Conservation (phyloP, 2,888 invertebrate species). For the Philaethria dido region DNA sequence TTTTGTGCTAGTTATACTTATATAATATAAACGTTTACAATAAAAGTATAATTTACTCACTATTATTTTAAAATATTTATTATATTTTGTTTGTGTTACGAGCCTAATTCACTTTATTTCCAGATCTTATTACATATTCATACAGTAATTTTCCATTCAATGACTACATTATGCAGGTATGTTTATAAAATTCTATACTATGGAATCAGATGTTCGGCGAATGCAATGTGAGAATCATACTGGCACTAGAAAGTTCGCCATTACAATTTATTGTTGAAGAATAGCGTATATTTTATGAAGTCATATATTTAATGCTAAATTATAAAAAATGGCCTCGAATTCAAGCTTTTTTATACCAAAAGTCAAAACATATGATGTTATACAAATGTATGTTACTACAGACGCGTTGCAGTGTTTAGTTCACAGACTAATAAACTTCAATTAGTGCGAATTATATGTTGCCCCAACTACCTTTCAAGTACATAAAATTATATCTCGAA, state of each 20-base stretch:
- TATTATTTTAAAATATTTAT: too few species aligned
- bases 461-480: neutral
- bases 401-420: constrained; percentile 28
- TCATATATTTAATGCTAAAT: neutral
- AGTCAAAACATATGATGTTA: neutral
- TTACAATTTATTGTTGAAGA: constrained; percentile 24
- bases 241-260: constrained; percentile 56
- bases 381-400: neutral
- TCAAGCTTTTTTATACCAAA: too few species aligned
- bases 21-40: too few species aligned
- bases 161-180: constrained; percentile 59
- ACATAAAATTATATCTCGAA: neutral
- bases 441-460: constrained; percentile 7
- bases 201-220: constrained; percentile 44
- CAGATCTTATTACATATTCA: neutral
- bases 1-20: too few species aligned
- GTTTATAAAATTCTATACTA: constrained; percentile 72
- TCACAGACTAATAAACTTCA: constrained; percentile 11
- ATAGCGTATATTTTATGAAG: neutral
- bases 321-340: too few species aligned
- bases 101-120: neutral
- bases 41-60: too few species aligned
- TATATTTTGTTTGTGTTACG: too few species aligned
- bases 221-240: constrained; percentile 48
- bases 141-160: constrained; percentile 60